Conservation (phyloP, 2,797 vertebrate genomes). For the Sebastes goodei region DNA sequence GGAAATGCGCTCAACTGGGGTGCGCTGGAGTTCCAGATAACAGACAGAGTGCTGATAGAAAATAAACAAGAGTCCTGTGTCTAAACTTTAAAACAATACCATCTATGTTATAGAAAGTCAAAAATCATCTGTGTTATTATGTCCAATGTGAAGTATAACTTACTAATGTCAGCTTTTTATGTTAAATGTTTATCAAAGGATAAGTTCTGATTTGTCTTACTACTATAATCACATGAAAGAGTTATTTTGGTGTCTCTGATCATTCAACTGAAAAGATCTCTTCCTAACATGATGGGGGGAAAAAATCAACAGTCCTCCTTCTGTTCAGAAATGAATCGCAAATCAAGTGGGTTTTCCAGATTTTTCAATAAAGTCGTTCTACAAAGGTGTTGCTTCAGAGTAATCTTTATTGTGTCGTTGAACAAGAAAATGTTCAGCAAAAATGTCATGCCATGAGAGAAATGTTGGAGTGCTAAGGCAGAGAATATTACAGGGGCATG, state of each 20-base stretch:
- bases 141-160: not conserved
- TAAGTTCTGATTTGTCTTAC: not conserved
- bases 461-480: no score
- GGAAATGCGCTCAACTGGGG: conserved; percentile 64
- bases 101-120: not conserved
- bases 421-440: no score
- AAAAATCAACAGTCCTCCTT: not conserved
- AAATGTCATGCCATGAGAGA: no score
- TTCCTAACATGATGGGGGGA: not conserved
- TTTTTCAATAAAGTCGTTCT: not conserved
- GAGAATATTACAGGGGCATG: no score
- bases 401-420: not conserved
- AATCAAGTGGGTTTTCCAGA: not conserved
- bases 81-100: not conserved
- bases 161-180: not conserved
- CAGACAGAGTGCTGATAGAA: conserved; percentile 43
- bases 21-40: conserved; percentile 29
- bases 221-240: not conserved
- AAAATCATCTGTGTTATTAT: not conserved
- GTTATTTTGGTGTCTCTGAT: not conserved
- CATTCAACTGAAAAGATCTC: not conserved
- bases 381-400: not conserved
- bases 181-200: not conserved
- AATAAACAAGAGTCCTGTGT: conserved; percentile 6
- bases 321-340: not conserved